phyloP scores from a whole-genome alignment of 1,140 invertebrate species.

The Meloidogyne exigua region DNA sequence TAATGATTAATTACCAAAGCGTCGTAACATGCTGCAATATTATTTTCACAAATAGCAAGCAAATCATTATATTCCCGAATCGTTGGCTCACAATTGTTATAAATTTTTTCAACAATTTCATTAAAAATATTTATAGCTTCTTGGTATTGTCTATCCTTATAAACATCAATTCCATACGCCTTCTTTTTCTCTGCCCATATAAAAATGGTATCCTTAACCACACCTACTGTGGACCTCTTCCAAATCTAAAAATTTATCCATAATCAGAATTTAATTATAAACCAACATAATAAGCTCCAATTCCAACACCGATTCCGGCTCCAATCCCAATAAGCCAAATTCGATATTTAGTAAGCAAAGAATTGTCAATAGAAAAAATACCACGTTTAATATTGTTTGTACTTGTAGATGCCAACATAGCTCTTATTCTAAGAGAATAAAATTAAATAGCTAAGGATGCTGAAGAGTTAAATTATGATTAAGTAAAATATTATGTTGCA shows the following conservation, averaged over 20 bases:
- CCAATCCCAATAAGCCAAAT: neutral
- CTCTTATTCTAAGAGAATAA: neutral
- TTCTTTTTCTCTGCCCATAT: constrained; percentile 11
- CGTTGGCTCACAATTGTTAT: neutral
- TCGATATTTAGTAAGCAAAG: neutral
- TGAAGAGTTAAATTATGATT: too few species aligned
- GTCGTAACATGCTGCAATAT: constrained; percentile 22
- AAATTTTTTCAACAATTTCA: constrained; percentile 13
- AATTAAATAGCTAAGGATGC: neutral
- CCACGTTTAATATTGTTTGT: neutral
- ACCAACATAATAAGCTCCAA: neutral
- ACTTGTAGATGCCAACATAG: neutral
- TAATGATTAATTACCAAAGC: constrained; percentile 16
- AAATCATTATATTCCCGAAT: neutral
- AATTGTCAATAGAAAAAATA: neutral
- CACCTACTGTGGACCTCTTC: neutral
- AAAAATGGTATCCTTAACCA: neutral
- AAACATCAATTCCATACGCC: constrained; percentile 20
- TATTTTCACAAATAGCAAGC: constrained; percentile 17
- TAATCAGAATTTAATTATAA: neutral
- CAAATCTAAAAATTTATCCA: neutral
- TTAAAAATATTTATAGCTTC: constrained; percentile 18
- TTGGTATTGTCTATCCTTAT: constrained; percentile 2
- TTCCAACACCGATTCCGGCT: neutral
- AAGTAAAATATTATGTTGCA: too few species aligned